Evolutionary conservation across 2,888 invertebrate species (phyloP).

Genomic region (Exephanes ischioxanthus): DNA sequence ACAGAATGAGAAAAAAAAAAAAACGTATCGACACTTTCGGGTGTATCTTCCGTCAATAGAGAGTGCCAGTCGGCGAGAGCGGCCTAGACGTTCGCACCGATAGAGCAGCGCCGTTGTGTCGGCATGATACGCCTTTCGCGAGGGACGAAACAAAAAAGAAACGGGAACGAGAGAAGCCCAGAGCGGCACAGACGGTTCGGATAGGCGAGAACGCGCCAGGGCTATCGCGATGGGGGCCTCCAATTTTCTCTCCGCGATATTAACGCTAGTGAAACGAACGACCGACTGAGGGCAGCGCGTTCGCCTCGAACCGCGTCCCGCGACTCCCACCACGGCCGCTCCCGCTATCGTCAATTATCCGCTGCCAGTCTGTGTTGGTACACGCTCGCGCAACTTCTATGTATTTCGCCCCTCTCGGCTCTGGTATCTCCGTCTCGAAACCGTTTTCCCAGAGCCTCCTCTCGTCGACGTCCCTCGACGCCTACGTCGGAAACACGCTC

Average conservation of each 20-base stretch:
- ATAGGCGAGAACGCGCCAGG: slow-evolving; percentile 13
- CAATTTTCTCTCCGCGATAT: slow-evolving; percentile 27
- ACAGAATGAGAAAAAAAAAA: neutral
- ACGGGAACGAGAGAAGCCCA: neutral
- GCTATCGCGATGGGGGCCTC: slow-evolving; percentile 6
- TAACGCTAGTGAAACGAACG: slow-evolving; percentile 73
- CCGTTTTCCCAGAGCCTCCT: neutral
- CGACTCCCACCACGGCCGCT: slow-evolving; percentile 42
- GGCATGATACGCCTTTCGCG: slow-evolving; percentile 2
- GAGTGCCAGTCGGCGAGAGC: neutral
- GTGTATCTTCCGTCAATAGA: neutral
- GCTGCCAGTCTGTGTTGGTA: slow-evolving; percentile 7
- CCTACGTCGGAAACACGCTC: slow-evolving; percentile 2
- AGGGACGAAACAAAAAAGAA: neutral
- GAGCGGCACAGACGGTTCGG: neutral
- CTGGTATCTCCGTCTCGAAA: slow-evolving; percentile 21
- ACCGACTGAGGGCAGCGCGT: slow-evolving; percentile 79
- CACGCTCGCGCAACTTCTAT: slow-evolving; percentile 32
- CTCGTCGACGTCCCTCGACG: slow-evolving; percentile 3
- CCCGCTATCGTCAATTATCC: slow-evolving; percentile 52
- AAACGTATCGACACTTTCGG: slow-evolving; percentile 4
- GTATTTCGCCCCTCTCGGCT: neutral
- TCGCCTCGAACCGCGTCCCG: slow-evolving; percentile 67
- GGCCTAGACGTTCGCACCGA: slow-evolving; percentile 19
- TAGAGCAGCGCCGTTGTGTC: slow-evolving; percentile 1